Base-by-base conservation (phyloP, 2,888 invertebrate genomes). In the Fragum sueziense region DNA sequence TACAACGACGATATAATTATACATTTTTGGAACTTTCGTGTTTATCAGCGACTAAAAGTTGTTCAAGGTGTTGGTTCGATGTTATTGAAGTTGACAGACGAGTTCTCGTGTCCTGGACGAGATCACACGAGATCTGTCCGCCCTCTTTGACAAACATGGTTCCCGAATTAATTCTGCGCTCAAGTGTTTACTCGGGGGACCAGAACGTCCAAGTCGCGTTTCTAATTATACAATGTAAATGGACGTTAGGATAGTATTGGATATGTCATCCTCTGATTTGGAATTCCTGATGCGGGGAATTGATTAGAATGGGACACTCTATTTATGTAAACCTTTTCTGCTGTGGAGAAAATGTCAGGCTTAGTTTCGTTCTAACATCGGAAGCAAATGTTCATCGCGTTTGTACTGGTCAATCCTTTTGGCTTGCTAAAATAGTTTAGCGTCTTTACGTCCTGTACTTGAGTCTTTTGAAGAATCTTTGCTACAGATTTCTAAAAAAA, bases 171-270 rank as follows among this genome's bases (percentile, higher is more conserved):
- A 62, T 62, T 62, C 62, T 22, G 31, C 33, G 62, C 34, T 33
- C n/a, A 34, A 29, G 62, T 33, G 29, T 34, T 9, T 34, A n/a
- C 33, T 29, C 62, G 3, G n/a, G 62, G 62, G 62, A 62, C 62
- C 41, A 22, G 37, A 22, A 0, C 14, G 41, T 57, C 71, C 37
- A 41, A 14, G 41, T 59, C 29, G n/a, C 9, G 29, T 20, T 34
- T 71, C 71, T 57, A 61, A 72, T 72, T 72, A 62, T 72, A 72
- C 72, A 31, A 72, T 72, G 72, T 47, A 72, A 72, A 71, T 71
- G 54, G 37, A 70, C 52, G 27, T 27, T 9, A 27, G 29, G 3
- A 14, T 57, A 57, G 27, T 27, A 57, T 27, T 27, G 57, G 25
- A 57, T 27, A 57, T 57, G 25, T 57, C 25, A 7, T 57, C 25